A percentile compares a stretch with the other conserved stretches of the same genome.
Evolutionary conservation across 2,888 invertebrate genomes (phyloP).

Genomic region (Clepsis dumicolana): DNA sequence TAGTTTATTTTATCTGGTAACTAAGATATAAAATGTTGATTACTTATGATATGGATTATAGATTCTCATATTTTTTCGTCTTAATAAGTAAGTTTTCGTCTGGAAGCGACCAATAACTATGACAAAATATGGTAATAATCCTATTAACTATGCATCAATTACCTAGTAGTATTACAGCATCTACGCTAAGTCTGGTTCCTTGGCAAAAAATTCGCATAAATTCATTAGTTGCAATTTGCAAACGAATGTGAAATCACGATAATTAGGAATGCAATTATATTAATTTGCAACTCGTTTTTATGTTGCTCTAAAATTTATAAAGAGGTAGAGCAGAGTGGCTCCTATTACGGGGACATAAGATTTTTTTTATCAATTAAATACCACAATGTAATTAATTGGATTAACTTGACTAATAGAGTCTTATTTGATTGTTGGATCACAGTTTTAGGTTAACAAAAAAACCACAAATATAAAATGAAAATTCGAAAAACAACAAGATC

Average conservation of each 20-base stretch:
- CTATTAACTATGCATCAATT: conserved; percentile 24
- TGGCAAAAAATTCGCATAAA: conserved; percentile 22
- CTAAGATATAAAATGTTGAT: too few species aligned
- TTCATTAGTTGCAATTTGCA: conserved; percentile 9
- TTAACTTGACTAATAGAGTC: not conserved
- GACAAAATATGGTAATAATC: conserved; percentile 11
- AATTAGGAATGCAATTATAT: conserved; percentile 22
- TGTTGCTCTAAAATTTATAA: not conserved
- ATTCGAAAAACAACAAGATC: too few species aligned
- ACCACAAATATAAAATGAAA: too few species aligned
- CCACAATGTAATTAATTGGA: not conserved
- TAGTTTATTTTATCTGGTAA: too few species aligned
- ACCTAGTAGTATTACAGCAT: conserved; percentile 7
- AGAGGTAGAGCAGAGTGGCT: not conserved
- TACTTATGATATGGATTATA: too few species aligned
- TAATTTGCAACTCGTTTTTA: conserved; percentile 7
- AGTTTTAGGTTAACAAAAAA: not conserved
- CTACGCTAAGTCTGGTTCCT: not conserved
- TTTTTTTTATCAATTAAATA: not conserved
- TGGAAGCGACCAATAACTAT: too few species aligned
- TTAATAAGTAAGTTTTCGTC: too few species aligned
- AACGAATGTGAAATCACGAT: conserved; percentile 27
- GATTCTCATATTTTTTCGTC: too few species aligned
- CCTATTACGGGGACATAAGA: not conserved
- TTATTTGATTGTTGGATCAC: not conserved